These are phyloP conservation scores for Aleiodes alternator DNA, from an alignment of 2,888 invertebrate species.

Conservation along the genomic window DNA sequence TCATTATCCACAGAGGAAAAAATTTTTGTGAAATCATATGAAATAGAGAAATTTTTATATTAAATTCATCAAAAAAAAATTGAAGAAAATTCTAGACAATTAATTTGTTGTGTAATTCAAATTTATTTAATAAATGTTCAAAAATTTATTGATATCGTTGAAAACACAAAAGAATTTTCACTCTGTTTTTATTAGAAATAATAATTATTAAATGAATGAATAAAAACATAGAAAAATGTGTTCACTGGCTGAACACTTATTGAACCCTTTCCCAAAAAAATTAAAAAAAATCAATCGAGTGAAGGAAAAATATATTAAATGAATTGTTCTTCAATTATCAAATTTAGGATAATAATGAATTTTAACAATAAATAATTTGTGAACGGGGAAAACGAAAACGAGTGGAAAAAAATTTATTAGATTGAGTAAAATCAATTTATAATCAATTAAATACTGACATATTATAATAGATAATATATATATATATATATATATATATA, in stretches of 20 bases:
- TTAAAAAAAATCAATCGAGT: neutral
- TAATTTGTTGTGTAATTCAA: no score
- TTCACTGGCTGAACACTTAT: conserved; percentile 30
- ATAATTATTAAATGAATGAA: neutral
- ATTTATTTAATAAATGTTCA: no score
- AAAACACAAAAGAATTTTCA: neutral
- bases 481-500: neutral
- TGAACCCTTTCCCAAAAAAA: conserved; percentile 11
- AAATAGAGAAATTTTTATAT: neutral
- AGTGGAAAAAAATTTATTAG: conserved; percentile 5
- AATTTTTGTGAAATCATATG: neutral
- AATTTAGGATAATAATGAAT: conserved; percentile 5
- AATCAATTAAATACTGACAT: conserved; percentile 18
- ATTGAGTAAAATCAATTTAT: conserved; percentile 22
- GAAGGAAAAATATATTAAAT: neutral
- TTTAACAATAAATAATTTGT: no score
- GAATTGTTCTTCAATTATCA: neutral
- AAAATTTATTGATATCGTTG: neutral
- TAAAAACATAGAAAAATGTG: conserved; percentile 6
- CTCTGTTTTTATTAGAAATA: neutral
- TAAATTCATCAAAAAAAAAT: no score
- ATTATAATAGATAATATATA: conserved; percentile 27
- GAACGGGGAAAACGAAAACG: no score
- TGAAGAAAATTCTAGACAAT: no score
- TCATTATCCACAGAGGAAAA: conserved; percentile 2